A percentile compares a stretch with the other conserved stretches of the same genome.
phyloP scores from a whole-genome alignment of 2,113 vertebrate genomes.

The Gadus macrocephalus region DNA sequence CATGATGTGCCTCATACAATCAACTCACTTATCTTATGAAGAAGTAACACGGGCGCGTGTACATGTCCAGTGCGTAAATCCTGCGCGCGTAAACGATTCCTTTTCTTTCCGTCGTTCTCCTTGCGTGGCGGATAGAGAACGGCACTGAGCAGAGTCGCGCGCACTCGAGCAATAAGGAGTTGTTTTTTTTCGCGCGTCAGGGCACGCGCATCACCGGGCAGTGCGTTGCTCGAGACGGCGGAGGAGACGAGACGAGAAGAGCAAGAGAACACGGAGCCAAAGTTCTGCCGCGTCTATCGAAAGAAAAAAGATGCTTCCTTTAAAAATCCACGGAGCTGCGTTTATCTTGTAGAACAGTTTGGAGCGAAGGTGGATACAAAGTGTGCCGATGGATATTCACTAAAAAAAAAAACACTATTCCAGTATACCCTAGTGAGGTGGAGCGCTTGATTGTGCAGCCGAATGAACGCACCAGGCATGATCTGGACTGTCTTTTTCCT shows the following conservation, averaged over 20 bases:
- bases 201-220: slow-evolving; percentile 1
- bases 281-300: slow-evolving; percentile 47
- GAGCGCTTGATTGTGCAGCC: no score
- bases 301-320: slow-evolving; percentile 18
- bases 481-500: slow-evolving; percentile 64
- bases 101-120: background rate
- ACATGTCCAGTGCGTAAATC: background rate
- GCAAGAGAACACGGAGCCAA: slow-evolving; percentile 47
- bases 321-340: no score
- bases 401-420: no score
- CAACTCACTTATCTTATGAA: no score
- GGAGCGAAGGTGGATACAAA: no score
- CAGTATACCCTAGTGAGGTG: no score
- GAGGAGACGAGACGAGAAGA: slow-evolving; percentile 32
- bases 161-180: no score
- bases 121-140: background rate
- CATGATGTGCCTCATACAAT: no score
- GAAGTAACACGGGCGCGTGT: no score
- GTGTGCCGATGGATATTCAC: no score
- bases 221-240: slow-evolving; percentile 50
- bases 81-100: no score
- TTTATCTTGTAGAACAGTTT: no score
- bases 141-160: background rate
- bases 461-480: slow-evolving; percentile 14
- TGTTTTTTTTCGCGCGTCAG: slow-evolving; percentile 1